A percentile compares a stretch with the other conserved stretches of the same genome.
phyloP scores from a whole-genome alignment of 1,140 invertebrate genomes.

The Polypedilum pembai region DNA sequence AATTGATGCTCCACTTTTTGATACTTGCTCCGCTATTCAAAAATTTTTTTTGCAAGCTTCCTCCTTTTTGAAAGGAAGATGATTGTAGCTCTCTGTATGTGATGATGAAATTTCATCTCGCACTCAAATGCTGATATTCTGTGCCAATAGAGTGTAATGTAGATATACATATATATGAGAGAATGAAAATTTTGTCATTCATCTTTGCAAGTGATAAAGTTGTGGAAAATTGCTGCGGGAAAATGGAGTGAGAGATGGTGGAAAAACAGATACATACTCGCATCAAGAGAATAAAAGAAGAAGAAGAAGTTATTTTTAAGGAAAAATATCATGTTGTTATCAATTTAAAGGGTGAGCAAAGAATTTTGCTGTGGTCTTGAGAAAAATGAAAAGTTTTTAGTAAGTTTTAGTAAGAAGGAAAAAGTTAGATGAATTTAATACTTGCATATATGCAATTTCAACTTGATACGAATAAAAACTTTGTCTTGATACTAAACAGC shows the following conservation, averaged over 20 bases:
- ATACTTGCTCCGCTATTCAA: slow-evolving; percentile 3
- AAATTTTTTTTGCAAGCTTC: slow-evolving; percentile 6
- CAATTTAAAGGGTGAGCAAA: no score
- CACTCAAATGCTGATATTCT: background rate
- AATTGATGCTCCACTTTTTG: slow-evolving; percentile 25
- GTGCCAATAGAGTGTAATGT: background rate
- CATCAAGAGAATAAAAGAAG: no score
- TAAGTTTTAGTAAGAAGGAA: no score
- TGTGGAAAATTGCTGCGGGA: slow-evolving; percentile 13
- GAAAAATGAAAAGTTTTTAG: no score
- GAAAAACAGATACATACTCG: no score
- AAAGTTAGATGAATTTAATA: no score
- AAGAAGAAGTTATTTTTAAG: no score
- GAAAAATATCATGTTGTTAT: no score
- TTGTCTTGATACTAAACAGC: no score
- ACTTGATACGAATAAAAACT: no score
- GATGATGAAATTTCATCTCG: slow-evolving; percentile 1
- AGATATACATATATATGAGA: background rate
- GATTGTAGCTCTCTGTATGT: background rate
- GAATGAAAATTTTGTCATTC: background rate
- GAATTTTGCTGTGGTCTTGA: no score
- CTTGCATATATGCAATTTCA: no score
- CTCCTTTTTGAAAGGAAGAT: background rate
- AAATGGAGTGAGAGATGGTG: background rate
- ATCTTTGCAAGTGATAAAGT: background rate